A percentile compares a stretch with the other conserved stretches of the same genome.
Evolutionary conservation across 2,113 vertebrate species (phyloP).

Genomic region (Elephas maximus): DNA sequence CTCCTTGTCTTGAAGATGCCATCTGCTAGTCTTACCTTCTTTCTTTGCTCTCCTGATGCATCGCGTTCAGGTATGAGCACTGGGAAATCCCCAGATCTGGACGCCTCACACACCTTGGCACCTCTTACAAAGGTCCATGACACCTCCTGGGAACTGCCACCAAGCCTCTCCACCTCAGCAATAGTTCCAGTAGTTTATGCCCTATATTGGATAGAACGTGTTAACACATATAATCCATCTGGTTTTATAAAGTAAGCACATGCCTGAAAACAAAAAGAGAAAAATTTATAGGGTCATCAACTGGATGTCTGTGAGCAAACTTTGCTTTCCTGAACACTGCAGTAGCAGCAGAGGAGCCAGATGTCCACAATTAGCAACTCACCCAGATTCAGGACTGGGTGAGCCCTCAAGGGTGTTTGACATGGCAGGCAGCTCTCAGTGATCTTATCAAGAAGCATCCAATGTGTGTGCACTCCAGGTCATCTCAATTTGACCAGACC

Average conservation of each 20-base stretch:
- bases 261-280: background rate
- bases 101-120: background rate
- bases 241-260: background rate
- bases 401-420: background rate
- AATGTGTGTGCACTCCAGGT: background rate
- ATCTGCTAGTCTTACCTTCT: background rate
- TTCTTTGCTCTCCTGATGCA: background rate
- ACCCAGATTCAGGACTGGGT: background rate
- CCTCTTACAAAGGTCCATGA: background rate
- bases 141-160: background rate
- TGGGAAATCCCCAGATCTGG: background rate
- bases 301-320: background rate
- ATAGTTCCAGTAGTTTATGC: background rate
- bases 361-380: background rate
- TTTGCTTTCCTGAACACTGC: background rate
- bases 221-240: background rate
- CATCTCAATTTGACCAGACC: background rate
- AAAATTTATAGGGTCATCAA: background rate
- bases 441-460: too few relatives aligned
- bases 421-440: fast-evolving
- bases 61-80: too few relatives aligned
- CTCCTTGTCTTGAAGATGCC: background rate
- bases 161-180: background rate
- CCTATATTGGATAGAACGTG: background rate
- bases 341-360: background rate